phyloP scores from a whole-genome alignment of 2,113 vertebrate genomes.

The Rhipidura dahli region DNA sequence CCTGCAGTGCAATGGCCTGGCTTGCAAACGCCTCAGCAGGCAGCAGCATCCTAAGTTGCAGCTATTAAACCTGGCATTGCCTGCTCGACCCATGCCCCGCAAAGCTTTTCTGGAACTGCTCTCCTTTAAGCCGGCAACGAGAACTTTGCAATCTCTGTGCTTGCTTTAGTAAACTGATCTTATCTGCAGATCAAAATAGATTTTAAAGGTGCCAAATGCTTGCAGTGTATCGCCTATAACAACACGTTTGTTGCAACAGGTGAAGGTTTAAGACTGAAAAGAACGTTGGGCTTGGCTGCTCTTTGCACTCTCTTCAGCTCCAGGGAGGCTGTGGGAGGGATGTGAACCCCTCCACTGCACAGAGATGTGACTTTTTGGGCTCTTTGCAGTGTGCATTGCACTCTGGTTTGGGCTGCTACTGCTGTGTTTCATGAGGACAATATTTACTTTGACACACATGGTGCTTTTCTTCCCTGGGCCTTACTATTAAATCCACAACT shows the following conservation, averaged over 20 bases:
- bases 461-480: background rate
- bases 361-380: background rate
- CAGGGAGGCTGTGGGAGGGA: background rate
- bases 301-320: background rate
- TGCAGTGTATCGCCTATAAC: background rate
- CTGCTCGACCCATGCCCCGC: constrained; percentile 22
- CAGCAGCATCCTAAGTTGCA: background rate
- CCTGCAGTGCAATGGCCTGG: background rate
- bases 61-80: background rate
- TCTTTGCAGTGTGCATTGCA: background rate
- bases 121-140: fast-evolving
- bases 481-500: background rate
- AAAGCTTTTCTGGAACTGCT: background rate
- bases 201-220: constrained; percentile 4
- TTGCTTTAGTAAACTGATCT: constrained; percentile 26
- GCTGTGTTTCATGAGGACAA: background rate
- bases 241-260: background rate
- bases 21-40: background rate
- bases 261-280: background rate
- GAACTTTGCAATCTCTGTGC: constrained; percentile 23
- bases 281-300: background rate
- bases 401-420: background rate
- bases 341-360: background rate
- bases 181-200: constrained; percentile 41
- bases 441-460: background rate